Conservation (phyloP, 2,888 invertebrate genomes). For the Pocota personata region DNA sequence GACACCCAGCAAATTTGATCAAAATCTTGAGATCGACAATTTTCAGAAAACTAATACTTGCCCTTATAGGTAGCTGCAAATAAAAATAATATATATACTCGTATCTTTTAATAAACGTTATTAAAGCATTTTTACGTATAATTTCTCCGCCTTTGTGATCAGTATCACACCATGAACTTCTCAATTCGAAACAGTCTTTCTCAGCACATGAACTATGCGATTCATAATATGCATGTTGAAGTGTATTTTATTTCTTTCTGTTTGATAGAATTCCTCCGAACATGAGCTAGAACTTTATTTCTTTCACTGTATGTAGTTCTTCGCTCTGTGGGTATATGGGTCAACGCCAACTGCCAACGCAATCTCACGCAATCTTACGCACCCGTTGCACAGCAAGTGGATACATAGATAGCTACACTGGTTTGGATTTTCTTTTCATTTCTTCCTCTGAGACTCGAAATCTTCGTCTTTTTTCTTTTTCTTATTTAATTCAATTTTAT, state of each 20-base stretch:
- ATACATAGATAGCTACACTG: neutral
- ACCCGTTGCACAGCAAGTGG: neutral
- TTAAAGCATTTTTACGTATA: slow-evolving; percentile 19
- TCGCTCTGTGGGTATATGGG: slow-evolving; percentile 7
- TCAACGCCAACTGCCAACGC: slow-evolving; percentile 9
- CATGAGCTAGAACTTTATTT: neutral
- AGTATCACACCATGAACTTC: slow-evolving; percentile 4
- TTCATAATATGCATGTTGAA: neutral
- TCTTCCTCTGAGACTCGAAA: neutral
- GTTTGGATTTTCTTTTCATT: slow-evolving; percentile 19
- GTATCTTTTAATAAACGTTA: neutral
- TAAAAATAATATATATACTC: slow-evolving; percentile 19
- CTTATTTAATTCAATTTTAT: slow-evolving; percentile 11
- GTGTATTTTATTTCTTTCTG: neutral
- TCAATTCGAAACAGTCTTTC: slow-evolving; percentile 1
- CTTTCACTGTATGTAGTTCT: neutral
- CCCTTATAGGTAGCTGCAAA: too few relatives aligned
- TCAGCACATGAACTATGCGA: neutral
- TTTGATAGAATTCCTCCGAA: neutral
- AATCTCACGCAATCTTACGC: slow-evolving; percentile 14
- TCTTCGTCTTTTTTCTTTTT: neutral
- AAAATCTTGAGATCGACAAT: too few relatives aligned
- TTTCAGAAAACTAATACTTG: too few relatives aligned
- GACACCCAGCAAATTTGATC: too few relatives aligned
- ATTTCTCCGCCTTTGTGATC: slow-evolving; percentile 8